Evolutionary conservation across 2,797 vertebrate genomes (phyloP).

Genomic region (Heterohyrax brucei): DNA sequence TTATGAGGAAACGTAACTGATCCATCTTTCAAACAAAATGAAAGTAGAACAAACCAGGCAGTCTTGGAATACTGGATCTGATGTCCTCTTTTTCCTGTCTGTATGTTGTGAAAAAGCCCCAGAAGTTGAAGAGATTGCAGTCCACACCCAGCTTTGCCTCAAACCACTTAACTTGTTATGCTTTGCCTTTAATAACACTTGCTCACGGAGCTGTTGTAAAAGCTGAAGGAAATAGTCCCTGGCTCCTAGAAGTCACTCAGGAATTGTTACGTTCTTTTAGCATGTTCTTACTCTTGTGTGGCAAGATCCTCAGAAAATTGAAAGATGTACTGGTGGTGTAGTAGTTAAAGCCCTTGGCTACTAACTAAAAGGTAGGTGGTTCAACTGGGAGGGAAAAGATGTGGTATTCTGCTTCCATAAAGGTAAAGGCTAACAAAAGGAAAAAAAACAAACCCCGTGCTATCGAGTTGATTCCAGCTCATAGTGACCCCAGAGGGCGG

Average conservation of each 20-base stretch:
- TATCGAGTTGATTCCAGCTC: too few species aligned
- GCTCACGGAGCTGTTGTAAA: too few species aligned
- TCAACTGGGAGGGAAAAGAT: too few species aligned
- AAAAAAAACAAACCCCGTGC: too few species aligned
- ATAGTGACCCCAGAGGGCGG: too few species aligned
- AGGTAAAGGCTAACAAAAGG: too few species aligned
- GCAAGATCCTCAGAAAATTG: background rate
- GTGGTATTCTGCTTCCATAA: too few species aligned
- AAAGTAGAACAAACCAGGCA: constrained; percentile 19
- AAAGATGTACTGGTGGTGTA: background rate
- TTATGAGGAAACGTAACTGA: constrained; percentile 13
- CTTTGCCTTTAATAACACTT: too few species aligned
- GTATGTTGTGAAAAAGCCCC: background rate
- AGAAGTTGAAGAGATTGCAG: background rate
- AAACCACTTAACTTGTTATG: too few species aligned
- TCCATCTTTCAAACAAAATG: constrained; percentile 61
- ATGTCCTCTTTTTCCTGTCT: background rate
- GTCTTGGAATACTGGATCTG: background rate
- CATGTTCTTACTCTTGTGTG: background rate
- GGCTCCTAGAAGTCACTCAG: background rate
- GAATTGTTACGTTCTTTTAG: background rate
- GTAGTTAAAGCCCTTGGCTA: too few species aligned
- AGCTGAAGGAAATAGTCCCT: background rate
- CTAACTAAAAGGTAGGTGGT: too few species aligned
- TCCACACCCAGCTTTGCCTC: background rate